Percentiles rank a stretch among this genome's conserved stretches.
phyloP scores from a whole-genome alignment of 2,797 vertebrate species.

The Setipinna tenuifilis region DNA sequence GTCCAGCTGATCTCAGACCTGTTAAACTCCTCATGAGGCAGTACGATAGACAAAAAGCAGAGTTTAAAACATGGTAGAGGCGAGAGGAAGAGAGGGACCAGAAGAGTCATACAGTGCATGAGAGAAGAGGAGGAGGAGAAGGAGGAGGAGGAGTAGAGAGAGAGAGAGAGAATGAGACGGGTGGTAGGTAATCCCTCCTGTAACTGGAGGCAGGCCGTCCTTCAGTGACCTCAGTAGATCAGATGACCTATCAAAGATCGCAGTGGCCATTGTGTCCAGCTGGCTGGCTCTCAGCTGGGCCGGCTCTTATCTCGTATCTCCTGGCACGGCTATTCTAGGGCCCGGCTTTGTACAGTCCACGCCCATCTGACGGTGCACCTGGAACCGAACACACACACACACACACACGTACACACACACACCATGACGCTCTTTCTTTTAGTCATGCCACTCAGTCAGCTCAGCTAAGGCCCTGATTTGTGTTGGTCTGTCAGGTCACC shows the following conservation, averaged over 20 bases:
- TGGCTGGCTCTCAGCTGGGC: constrained; percentile 66
- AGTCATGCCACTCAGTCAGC: constrained; percentile 43
- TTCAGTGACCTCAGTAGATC: constrained; percentile 69
- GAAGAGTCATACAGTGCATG: neutral
- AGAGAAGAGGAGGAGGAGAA: neutral
- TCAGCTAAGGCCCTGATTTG: neutral
- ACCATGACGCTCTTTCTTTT: constrained; percentile 58
- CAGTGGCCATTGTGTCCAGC: constrained; percentile 71
- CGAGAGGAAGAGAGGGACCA: neutral
- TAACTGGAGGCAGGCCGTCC: constrained; percentile 70
- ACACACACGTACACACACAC: neutral
- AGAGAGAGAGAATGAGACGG: constrained; percentile 49
- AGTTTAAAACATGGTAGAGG: neutral
- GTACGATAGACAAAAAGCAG: neutral
- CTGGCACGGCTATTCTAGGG: constrained; percentile 49
- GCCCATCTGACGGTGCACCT: constrained; percentile 43
- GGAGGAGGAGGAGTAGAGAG: neutral
- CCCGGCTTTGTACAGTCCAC: constrained; percentile 49
- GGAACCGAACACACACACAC: too few species aligned
- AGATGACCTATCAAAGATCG: constrained; percentile 83
- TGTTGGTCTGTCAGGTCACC: neutral
- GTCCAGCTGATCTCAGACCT: neutral
- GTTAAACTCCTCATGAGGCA: neutral
- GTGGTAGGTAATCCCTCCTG: constrained; percentile 73
- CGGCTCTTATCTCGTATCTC: constrained; percentile 68